Evolutionary conservation across 2,113 vertebrate species (phyloP), one percentile per base, ranked within the genome.

Genomic region (Cynocephalus volans): DNA sequence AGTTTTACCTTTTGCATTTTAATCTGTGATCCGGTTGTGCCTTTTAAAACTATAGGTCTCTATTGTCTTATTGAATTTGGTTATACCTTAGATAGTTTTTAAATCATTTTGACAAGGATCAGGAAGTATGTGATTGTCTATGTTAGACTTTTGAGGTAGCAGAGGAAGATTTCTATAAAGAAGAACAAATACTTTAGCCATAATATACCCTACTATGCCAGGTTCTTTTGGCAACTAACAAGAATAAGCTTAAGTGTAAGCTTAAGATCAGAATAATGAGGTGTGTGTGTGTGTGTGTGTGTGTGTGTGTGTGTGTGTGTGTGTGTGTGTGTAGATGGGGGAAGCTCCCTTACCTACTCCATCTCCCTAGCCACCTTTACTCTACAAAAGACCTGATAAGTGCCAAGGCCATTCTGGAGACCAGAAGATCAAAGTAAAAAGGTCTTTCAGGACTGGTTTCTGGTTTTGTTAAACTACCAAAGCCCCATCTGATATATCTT

Each of bases 1-100:
- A 88, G 36, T 48, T 75, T 50, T 75, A 23, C 36, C 23, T 85
- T 95, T 95, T 89, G 93, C 52, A 70, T 81, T 92, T 60, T 90
- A 90, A 86, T 90, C 56, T 87, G n/a, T 77, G 65, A 89, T 33
- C 75, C 17, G 17, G 56, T 81, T 36, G 41, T 60, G n/a, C n/a
- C 79, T 88, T 94, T 82, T 76, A 86, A 95, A 95, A 76, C 36
- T n/a, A 45, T 54, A 64, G 36, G 33, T 83, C 23, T 90, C 41
- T 67, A 50, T 6, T 58, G 3, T 86, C 26, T 92, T 77, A 72
- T 15, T 65, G 58, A 93, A 83, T 52, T 65, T 52, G 23, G 36
- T 58, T 88, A 95, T 65, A 65, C n/a, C 54, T 41, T 91, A 23
- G 24, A 50, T 8, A 76, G 45, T 85, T 65, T 70, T 45, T 36